Evolutionary conservation across 2,113 vertebrate genomes (phyloP), one percentile per base, ranked within the genome.

Genomic region (Alexandromys fortis): DNA sequence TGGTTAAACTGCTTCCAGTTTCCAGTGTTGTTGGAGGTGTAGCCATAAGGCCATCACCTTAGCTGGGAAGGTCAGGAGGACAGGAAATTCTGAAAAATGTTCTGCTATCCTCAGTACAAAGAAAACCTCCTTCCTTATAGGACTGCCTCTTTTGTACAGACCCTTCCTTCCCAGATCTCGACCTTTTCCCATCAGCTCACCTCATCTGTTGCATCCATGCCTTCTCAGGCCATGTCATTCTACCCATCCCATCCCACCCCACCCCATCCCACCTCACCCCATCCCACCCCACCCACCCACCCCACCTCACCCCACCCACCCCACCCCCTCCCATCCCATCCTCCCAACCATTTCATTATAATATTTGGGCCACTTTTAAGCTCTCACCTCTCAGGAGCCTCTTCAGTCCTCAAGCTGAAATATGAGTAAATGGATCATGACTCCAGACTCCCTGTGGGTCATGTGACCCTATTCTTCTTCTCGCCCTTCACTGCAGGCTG

Each of bases 191-290:
- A 38, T 24, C 17, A 49, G 67, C 67, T 19, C 19, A 21, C 61
- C 77, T 52, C 26, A 55, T 1, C 61, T 35, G 47, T 24, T 17
- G 3, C n/a, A 33, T 12, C 52, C 16, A 11, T 3, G 2, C n/a
- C 19, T 24, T 28, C 30, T 45, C 7, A 55, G 4, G 22, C 79
- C 33, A 19, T 3, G 4, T 7, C 16, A 33, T 0, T 17, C 26
- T 2, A 4, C 33, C 58, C 47, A 21, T 0, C 0, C 47, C 10
- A 14, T 7, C 28, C 58, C 16, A 22, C 1, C 3, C 65, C 28
- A 73, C 2, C 24, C 24, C 24, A 26, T 9, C 5, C 58, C 47
- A 19, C 5, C 35, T 3, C 24, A 8, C 0, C 0, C 35, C 17
- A 33, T 11, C 19, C 58, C 16, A 49, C 3, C 13, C 72, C 47